Percentiles rank a stretch among this genome's conserved stretches.
Evolutionary conservation across 2,888 invertebrate genomes (phyloP).

Genomic region (Heliconius hortense): DNA sequence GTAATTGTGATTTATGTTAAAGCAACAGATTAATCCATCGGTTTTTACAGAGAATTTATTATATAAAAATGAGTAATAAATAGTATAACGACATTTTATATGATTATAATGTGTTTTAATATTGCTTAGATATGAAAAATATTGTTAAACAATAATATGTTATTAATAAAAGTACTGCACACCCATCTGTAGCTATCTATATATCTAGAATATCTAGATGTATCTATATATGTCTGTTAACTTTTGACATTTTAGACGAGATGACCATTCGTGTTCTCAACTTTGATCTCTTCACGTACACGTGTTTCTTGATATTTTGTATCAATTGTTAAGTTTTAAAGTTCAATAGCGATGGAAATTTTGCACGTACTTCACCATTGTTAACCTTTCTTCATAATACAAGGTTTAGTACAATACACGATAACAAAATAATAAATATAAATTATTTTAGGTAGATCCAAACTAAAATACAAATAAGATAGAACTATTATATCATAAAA

Average conservation of each 20-base stretch:
- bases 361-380: slow-evolving; percentile 34
- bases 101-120: too few species aligned
- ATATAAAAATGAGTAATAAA: background rate
- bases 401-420: background rate
- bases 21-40: slow-evolving; percentile 27
- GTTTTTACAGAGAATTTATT: too few species aligned
- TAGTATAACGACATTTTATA: background rate
- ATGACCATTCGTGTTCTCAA: slow-evolving; percentile 68
- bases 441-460: background rate
- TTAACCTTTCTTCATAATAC: slow-evolving; percentile 10
- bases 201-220: slow-evolving; percentile 23
- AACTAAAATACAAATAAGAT: background rate
- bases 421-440: background rate
- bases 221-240: slow-evolving; percentile 44
- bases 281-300: slow-evolving; percentile 68
- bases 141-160: background rate
- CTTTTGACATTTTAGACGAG: slow-evolving; percentile 71
- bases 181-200: slow-evolving; percentile 43
- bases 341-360: slow-evolving; percentile 55
- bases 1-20: slow-evolving; percentile 46
- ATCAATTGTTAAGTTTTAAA: slow-evolving; percentile 63
- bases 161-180: too few species aligned
- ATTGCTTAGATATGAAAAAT: background rate
- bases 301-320: slow-evolving; percentile 68
- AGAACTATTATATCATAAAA: background rate